Percentiles rank a stretch among this genome's conserved stretches.
phyloP scores from a whole-genome alignment of 2,113 vertebrate species.

The Xyrauchen texanus region DNA sequence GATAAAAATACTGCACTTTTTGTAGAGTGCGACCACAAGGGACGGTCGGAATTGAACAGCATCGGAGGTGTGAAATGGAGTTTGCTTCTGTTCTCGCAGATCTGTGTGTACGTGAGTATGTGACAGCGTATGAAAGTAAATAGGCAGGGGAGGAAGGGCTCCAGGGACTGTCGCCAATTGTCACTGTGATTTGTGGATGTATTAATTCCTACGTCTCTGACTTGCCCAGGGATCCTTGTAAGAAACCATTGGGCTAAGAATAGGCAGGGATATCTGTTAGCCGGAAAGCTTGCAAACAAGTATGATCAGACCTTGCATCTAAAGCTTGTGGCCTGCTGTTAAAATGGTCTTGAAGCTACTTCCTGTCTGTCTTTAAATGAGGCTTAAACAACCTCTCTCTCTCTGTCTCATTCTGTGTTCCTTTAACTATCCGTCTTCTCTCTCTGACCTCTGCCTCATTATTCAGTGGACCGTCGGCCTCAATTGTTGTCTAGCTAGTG shows the following conservation, averaged over 20 bases:
- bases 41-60: slow-evolving; percentile 77
- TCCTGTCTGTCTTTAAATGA: slow-evolving; percentile 23
- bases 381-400: slow-evolving; percentile 14
- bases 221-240: slow-evolving; percentile 59
- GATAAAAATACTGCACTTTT: slow-evolving; percentile 61
- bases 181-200: slow-evolving; percentile 66
- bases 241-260: slow-evolving; percentile 67
- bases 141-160: slow-evolving; percentile 59
- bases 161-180: slow-evolving; percentile 72
- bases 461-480: slow-evolving; percentile 30
- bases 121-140: slow-evolving; percentile 60
- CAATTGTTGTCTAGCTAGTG: slow-evolving; percentile 32
- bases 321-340: slow-evolving; percentile 37
- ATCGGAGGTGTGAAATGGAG: slow-evolving; percentile 76
- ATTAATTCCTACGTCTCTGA: slow-evolving; percentile 67
- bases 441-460: slow-evolving; percentile 31
- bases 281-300: slow-evolving; percentile 26
- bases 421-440: slow-evolving; percentile 35
- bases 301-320: slow-evolving; percentile 47
- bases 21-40: slow-evolving; percentile 66
- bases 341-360: slow-evolving; percentile 13
- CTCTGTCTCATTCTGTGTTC: background rate
- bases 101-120: slow-evolving; percentile 30
- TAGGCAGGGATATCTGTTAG: slow-evolving; percentile 49
- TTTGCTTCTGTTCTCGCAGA: slow-evolving; percentile 68